Evolutionary conservation across 1,140 invertebrate species (phyloP).

Genomic region (Aphidius gifuensis): DNA sequence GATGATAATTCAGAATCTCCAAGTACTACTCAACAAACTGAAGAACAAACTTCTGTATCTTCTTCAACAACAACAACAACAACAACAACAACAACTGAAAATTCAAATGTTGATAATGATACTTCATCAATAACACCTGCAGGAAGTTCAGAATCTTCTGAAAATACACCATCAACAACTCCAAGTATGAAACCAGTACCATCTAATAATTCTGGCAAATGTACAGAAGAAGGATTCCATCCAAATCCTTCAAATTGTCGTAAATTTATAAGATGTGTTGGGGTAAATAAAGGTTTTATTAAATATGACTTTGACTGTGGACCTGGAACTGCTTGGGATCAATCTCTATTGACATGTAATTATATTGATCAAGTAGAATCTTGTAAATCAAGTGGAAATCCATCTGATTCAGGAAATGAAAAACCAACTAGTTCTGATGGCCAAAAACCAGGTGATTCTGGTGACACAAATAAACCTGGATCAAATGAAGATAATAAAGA

Average conservation of each 20-base stretch:
- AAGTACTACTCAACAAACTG: background rate
- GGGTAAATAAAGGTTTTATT: slow-evolving; percentile 47
- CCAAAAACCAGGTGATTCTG: too few relatives aligned
- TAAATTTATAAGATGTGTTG: slow-evolving; percentile 61
- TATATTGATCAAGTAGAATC: slow-evolving; percentile 37
- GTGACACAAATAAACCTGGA: background rate
- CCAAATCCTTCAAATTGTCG: slow-evolving; percentile 60
- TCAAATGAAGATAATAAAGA: slow-evolving; percentile 11
- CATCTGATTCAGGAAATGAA: slow-evolving; percentile 17
- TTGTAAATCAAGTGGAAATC: slow-evolving; percentile 26
- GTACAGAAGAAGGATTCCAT: slow-evolving; percentile 65
- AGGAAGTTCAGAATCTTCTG: background rate
- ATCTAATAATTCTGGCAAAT: slow-evolving; percentile 47
- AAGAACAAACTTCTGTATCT: background rate
- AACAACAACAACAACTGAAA: slow-evolving; percentile 13
- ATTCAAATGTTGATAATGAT: background rate
- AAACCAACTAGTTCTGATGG: slow-evolving; percentile 30
- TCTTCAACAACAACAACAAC: too few relatives aligned
- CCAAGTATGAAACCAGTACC: slow-evolving; percentile 49
- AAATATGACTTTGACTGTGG: slow-evolving; percentile 45
- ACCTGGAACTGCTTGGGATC: slow-evolving; percentile 48
- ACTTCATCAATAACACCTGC: background rate
- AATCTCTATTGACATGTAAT: slow-evolving; percentile 50
- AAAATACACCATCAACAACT: slow-evolving; percentile 42
- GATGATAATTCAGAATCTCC: background rate